These are phyloP conservation scores for Peromyscus polionotus DNA, from an alignment of 2,113 vertebrate genomes.

Conservation along the genomic window DNA sequence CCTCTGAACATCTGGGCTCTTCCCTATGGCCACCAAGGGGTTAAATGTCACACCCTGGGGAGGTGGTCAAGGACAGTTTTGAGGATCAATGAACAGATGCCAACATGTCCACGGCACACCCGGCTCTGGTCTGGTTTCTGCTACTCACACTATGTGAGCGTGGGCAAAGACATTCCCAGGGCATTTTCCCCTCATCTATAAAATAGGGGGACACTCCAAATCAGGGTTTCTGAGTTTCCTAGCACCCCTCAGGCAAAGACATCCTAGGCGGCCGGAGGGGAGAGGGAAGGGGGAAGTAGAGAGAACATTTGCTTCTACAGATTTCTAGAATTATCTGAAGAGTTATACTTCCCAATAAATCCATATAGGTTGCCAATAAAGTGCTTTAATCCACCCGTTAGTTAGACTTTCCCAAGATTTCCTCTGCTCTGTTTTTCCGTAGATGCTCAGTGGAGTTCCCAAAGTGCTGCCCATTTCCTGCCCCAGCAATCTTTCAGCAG, in stretches of 20 bases:
- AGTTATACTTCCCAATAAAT: not conserved
- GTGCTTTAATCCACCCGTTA: not conserved
- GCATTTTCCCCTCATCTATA: not conserved
- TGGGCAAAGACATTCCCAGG: not conserved
- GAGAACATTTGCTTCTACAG: not conserved
- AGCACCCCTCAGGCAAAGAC: not conserved
- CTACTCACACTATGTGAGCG: not conserved
- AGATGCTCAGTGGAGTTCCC: accelerated
- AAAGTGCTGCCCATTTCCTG: not conserved
- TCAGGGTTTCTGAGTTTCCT: not conserved
- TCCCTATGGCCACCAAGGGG: not conserved
- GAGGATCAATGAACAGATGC: accelerated
- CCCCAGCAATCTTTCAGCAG: not conserved
- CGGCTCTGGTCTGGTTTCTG: not conserved
- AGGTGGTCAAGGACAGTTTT: not conserved
- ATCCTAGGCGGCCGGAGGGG: accelerated
- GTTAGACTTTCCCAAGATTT: not conserved
- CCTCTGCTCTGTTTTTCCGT: not conserved
- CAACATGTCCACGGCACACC: not conserved
- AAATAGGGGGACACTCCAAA: not conserved
- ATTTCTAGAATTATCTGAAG: constrained; percentile 26
- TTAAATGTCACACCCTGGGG: not conserved
- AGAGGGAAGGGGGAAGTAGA: not conserved
- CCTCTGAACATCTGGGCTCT: not conserved
- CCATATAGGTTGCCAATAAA: not conserved